Percentiles rank a stretch among this genome's conserved stretches.
Evolutionary conservation across 2,797 vertebrate species (phyloP).

Genomic region (Sebastiscus tertius): DNA sequence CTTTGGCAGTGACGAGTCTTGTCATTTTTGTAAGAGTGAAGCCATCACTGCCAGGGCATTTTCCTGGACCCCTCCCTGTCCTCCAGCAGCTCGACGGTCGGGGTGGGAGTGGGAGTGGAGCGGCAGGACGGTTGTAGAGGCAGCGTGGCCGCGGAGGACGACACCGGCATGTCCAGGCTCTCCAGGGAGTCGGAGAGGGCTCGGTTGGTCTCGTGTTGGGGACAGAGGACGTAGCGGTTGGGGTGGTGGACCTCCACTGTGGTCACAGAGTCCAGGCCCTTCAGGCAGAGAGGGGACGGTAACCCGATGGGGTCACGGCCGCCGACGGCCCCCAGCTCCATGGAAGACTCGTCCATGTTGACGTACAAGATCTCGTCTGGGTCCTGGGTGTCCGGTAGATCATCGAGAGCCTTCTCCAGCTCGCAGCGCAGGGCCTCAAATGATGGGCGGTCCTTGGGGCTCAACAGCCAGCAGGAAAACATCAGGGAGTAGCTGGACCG

Average conservation of each 20-base stretch:
- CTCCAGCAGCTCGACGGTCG: slow-evolving; percentile 60
- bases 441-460: slow-evolving; percentile 88
- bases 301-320: slow-evolving; percentile 76
- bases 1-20: slow-evolving; percentile 29
- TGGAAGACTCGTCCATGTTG: slow-evolving; percentile 90
- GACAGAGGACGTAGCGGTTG: slow-evolving; percentile 91
- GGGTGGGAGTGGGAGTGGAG: slow-evolving; percentile 67
- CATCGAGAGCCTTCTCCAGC: slow-evolving; percentile 88
- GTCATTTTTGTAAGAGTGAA: background rate
- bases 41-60: slow-evolving; percentile 76
- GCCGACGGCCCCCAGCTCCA: slow-evolving; percentile 87
- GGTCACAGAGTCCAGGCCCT: slow-evolving; percentile 83
- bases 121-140: slow-evolving; percentile 70
- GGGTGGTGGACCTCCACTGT: slow-evolving; percentile 85
- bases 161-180: slow-evolving; percentile 76
- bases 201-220: slow-evolving; percentile 84
- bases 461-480: slow-evolving; percentile 92
- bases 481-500: slow-evolving; percentile 88
- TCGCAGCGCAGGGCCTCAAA: slow-evolving; percentile 87
- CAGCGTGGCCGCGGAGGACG: slow-evolving; percentile 75
- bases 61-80: slow-evolving; percentile 64
- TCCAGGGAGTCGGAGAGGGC: slow-evolving; percentile 81
- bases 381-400: slow-evolving; percentile 87
- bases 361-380: slow-evolving; percentile 93
- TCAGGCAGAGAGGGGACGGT: slow-evolving; percentile 73